A percentile compares a stretch with the other conserved stretches of the same genome.
Conservation (phyloP, 2,113 vertebrate genomes). For the Syngnathoides biaculeatus region DNA sequence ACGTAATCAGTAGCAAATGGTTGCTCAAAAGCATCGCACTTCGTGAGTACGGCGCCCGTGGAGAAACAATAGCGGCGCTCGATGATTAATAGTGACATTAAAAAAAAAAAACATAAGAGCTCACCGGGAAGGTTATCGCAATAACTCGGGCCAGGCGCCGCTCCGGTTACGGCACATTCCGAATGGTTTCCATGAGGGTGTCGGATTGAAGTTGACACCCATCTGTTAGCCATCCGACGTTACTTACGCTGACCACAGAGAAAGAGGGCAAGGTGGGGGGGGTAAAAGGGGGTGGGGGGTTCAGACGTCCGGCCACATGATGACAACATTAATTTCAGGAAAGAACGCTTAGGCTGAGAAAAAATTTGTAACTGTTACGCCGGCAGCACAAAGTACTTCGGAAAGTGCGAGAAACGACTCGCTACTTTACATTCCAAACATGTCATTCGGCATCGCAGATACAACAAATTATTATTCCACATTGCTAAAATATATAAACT, state of each 20-base stretch:
- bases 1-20: slow-evolving; percentile 66
- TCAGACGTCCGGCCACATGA: neutral
- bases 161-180: slow-evolving; percentile 25
- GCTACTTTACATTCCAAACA: slow-evolving; percentile 19
- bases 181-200: slow-evolving; percentile 29
- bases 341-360: slow-evolving; percentile 22
- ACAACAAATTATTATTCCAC: slow-evolving; percentile 6
- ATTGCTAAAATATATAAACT: slow-evolving; percentile 16
- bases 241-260: slow-evolving; percentile 17
- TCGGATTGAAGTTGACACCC: slow-evolving; percentile 53
- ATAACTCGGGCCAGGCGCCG: slow-evolving; percentile 22
- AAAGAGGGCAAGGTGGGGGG: neutral
- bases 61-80: slow-evolving; percentile 40
- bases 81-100: slow-evolving; percentile 54
- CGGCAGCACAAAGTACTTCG: slow-evolving; percentile 13
- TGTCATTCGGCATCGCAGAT: slow-evolving; percentile 23
- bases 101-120: slow-evolving; percentile 48
- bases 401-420: neutral
- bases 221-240: slow-evolving; percentile 54
- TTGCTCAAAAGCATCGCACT: slow-evolving; percentile 36
- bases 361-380: slow-evolving; percentile 11
- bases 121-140: slow-evolving; percentile 31
- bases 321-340: neutral
- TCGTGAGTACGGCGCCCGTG: slow-evolving; percentile 67
- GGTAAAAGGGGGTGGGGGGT: neutral